These are phyloP conservation scores for Copidosoma aretas DNA, from an alignment of 2,888 invertebrate genomes.

Conservation along the genomic window DNA sequence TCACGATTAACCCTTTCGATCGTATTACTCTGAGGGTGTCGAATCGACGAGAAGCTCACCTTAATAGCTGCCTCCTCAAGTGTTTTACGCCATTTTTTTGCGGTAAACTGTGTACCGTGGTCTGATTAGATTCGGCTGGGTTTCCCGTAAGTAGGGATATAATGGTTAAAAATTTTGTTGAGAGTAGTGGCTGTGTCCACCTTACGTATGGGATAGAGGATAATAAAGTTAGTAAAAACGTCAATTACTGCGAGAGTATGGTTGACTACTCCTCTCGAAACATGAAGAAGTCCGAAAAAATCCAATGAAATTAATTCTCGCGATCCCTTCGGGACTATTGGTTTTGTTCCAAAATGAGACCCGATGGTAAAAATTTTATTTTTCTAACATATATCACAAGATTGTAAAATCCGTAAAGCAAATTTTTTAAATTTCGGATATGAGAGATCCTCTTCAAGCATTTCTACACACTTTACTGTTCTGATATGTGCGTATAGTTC, in stretches of 20 bases:
- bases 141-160: constrained; percentile 23
- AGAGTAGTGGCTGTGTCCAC: constrained; percentile 26
- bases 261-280: constrained; percentile 9
- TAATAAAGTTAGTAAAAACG: constrained; percentile 27
- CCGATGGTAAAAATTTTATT: no score
- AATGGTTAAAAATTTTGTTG: constrained; percentile 27
- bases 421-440: neutral
- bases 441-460: constrained; percentile 10
- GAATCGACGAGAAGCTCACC: neutral
- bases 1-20: constrained; percentile 1
- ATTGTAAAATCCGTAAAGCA: neutral
- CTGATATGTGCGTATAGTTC: constrained; percentile 15
- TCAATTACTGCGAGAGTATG: constrained; percentile 33
- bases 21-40: constrained; percentile 4
- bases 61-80: neutral
- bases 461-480: neutral
- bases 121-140: constrained; percentile 8
- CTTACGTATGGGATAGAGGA: constrained; percentile 33
- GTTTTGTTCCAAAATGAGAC: no score
- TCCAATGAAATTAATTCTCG: constrained; percentile 35
- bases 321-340: constrained; percentile 5
- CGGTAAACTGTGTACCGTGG: constrained; percentile 22
- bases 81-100: neutral
- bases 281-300: constrained; percentile 38
- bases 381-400: constrained; percentile 29